phyloP scores from a whole-genome alignment of 2,888 invertebrate species.

The Elysia crispata region DNA sequence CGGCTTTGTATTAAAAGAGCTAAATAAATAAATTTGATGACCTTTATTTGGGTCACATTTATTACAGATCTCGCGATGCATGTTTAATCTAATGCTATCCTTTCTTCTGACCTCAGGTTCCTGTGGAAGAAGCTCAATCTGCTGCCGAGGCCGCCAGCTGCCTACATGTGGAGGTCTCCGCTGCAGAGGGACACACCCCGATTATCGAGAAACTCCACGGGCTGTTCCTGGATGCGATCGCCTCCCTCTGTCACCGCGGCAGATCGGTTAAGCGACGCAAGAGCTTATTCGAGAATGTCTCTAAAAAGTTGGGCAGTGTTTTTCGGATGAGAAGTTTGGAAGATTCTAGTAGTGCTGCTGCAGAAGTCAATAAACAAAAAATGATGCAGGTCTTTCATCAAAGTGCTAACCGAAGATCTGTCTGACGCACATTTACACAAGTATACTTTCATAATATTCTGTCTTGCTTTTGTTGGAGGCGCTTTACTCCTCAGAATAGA shows the following conservation, averaged over 20 bases:
- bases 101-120: slow-evolving; percentile 76
- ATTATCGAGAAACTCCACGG: slow-evolving; percentile 52
- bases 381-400: slow-evolving; percentile 16
- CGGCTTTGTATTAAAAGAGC: no score
- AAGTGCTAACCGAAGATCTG: slow-evolving; percentile 49
- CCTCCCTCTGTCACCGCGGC: slow-evolving; percentile 45
- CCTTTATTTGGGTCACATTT: no score
- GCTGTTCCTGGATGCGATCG: slow-evolving; percentile 50
- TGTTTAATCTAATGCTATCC: no score
- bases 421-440: slow-evolving; percentile 18
- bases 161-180: slow-evolving; percentile 57
- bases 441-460: no score
- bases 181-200: slow-evolving; percentile 55
- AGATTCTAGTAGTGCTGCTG: slow-evolving; percentile 16
- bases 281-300: slow-evolving; percentile 56
- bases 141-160: slow-evolving; percentile 53
- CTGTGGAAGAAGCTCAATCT: slow-evolving; percentile 79
- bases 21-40: no score
- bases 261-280: slow-evolving; percentile 53
- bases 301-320: slow-evolving; percentile 55
- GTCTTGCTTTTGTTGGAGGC: no score
- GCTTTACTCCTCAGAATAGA: no score
- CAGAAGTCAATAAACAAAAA: slow-evolving; percentile 37
- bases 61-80: no score
- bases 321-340: slow-evolving; percentile 55